Evolutionary conservation across 2,113 vertebrate genomes (phyloP).

Genomic region (Holacanthus passer): DNA sequence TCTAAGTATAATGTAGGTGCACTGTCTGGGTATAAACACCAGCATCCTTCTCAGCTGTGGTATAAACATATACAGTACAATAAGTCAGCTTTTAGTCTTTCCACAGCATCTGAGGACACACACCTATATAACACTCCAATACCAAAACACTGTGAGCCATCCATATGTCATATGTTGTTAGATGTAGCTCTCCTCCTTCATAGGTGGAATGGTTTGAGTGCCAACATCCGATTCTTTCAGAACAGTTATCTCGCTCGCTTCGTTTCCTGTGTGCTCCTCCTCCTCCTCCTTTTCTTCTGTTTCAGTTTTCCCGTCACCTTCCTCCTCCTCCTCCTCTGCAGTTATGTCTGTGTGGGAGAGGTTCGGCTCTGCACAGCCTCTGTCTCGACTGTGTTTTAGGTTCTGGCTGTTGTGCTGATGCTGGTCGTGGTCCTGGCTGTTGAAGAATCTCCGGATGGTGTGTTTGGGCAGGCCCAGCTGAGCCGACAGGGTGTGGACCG

Average conservation of each 20-base stretch:
- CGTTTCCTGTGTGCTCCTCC: constrained; percentile 24
- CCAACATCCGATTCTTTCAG: constrained; percentile 89
- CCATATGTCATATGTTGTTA: constrained; percentile 26
- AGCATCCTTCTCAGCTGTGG: constrained; percentile 13
- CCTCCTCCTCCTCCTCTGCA: constrained; percentile 24
- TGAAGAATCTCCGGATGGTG: constrained; percentile 96
- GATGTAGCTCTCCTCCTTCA: constrained; percentile 90
- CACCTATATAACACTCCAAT: constrained; percentile 1
- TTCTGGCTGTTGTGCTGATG: constrained; percentile 29
- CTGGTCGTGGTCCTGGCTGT: constrained; percentile 86
- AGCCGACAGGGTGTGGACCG: constrained; percentile 94
- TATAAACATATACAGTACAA: constrained; percentile 7
- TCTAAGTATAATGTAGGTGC: constrained; percentile 20
- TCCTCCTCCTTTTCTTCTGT: constrained; percentile 24
- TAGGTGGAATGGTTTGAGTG: constrained; percentile 86
- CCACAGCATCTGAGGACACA: constrained; percentile 14
- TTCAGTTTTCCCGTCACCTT: constrained; percentile 26
- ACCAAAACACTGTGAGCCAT: constrained; percentile 12
- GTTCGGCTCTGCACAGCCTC: constrained; percentile 16
- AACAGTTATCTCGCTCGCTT: constrained; percentile 79
- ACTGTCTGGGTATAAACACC: constrained; percentile 5
- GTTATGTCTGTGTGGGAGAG: constrained; percentile 22
- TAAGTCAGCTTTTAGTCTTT: constrained; percentile 14
- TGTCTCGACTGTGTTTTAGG: constrained; percentile 25
- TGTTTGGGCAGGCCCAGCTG: constrained; percentile 95